Evolutionary conservation across 2,888 invertebrate genomes (phyloP).

Genomic region (Drosophila neoperkinsi): DNA sequence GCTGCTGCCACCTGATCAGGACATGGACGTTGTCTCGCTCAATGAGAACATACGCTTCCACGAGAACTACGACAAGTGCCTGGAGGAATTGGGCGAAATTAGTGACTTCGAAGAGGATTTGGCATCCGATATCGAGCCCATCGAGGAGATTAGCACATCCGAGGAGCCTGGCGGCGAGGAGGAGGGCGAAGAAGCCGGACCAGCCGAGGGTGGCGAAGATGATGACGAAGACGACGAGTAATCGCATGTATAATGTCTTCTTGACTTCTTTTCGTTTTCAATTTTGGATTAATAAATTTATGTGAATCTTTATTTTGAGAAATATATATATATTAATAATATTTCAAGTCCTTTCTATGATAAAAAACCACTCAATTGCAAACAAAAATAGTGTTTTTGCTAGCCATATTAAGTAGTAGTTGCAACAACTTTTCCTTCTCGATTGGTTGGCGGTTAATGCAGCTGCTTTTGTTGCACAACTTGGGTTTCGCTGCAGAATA

Average conservation of each 20-base stretch:
- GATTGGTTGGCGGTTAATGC: not conserved
- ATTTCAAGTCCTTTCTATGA: not conserved
- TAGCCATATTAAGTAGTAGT: not conserved
- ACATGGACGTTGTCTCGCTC: slow-evolving; percentile 67
- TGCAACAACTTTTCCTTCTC: slow-evolving; percentile 1
- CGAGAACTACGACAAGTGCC: slow-evolving; percentile 75
- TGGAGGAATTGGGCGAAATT: slow-evolving; percentile 67
- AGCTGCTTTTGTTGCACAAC: slow-evolving; percentile 24
- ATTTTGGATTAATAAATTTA: slow-evolving; percentile 19
- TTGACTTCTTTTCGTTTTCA: not conserved
- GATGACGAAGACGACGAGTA: slow-evolving; percentile 56
- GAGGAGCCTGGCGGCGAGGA: slow-evolving; percentile 74
- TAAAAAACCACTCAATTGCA: not conserved
- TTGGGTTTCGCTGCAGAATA: not conserved
- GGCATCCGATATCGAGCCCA: slow-evolving; percentile 71
- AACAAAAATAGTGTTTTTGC: not conserved
- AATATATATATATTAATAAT: not conserved
- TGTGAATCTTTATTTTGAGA: not conserved
- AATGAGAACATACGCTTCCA: slow-evolving; percentile 80
- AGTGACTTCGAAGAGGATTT: slow-evolving; percentile 81
- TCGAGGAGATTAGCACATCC: slow-evolving; percentile 68
- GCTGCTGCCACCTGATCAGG: slow-evolving; percentile 62
- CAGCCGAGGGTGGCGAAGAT: slow-evolving; percentile 50
- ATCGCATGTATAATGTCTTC: not conserved
- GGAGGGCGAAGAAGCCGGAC: slow-evolving; percentile 64